Base-by-base conservation (phyloP, 2,113 vertebrate species). In the Meriones unguiculatus region DNA sequence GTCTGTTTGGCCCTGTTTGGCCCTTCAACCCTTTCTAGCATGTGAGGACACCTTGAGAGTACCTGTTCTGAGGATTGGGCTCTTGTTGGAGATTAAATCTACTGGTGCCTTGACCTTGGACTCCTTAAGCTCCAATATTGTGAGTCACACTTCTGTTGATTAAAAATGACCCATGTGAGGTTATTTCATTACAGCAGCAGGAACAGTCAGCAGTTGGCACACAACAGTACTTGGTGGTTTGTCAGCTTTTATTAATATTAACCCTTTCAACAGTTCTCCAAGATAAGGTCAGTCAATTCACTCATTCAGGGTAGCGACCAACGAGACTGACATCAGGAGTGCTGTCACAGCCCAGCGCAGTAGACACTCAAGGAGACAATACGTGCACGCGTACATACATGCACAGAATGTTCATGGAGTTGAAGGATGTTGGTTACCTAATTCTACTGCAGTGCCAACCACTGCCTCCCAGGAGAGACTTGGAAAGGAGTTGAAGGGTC, bases 311-410 rank as follows among this genome's bases (percentile, higher is more conserved):
- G 46, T 0, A 24, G 65, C 92, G 90, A 30, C 35, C 73, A 65
- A 65, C 0, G 10, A 41, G 54, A 73, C 41, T 13, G 35, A 73
- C 57, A 15, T 54, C 14, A 10, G 62, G 38, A 17, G 46, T 17
- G 24, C 57, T 30, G 38, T 84, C 41, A 14, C 25, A 65, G 89
- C 25, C 41, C 50, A 7, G 9, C 1, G 24, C 10, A 38, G 41
- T 17, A 72, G 32, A 22, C 57, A n/a, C 67, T 13, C 35, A 24
- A 32, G 11, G 57, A 70, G 75, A 57, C 59, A 1, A 28, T 13
- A 2, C 0, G 13, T 2, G 17, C 30, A 12, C 28, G 9, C 2
- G 17, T 17, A 25, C 32, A 20, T 1, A 9, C 8, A 35, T 6
- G 28, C 3, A 17, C 14, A 70, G 15, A 32, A 20, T 5, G 50